Evolutionary conservation across 2,113 vertebrate genomes (phyloP).

Genomic region (Rallus limicola): DNA sequence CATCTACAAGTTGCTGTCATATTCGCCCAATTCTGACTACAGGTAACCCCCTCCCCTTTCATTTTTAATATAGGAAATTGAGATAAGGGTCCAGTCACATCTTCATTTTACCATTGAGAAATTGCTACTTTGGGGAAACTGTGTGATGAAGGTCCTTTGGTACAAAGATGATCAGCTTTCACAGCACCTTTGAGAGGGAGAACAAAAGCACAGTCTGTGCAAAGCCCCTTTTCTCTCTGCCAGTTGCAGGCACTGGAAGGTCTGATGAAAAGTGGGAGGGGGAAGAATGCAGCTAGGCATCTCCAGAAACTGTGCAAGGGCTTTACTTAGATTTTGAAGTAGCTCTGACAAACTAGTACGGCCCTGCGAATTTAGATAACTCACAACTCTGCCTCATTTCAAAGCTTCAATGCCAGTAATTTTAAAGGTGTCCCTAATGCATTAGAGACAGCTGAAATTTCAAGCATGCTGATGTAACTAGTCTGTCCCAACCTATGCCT

Average conservation of each 20-base stretch:
- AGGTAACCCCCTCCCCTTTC: fast-evolving
- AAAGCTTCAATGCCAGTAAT: not conserved
- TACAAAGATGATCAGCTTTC: not conserved
- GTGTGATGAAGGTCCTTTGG: not conserved
- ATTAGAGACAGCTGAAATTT: not conserved
- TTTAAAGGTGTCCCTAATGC: not conserved
- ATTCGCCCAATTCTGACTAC: not conserved
- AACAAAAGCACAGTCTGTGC: not conserved
- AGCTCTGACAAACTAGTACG: fast-evolving
- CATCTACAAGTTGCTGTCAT: not conserved
- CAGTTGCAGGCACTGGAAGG: not conserved
- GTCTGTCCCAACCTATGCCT: not conserved
- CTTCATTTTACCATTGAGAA: not conserved
- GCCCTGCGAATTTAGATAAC: not conserved
- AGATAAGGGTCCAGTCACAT: not conserved
- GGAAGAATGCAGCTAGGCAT: fast-evolving
- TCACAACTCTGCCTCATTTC: not conserved
- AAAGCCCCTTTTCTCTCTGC: not conserved
- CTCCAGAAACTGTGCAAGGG: not conserved
- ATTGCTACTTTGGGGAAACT: not conserved
- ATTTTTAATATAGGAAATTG: not conserved
- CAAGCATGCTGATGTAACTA: not conserved
- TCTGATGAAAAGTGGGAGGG: not conserved
- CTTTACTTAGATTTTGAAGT: not conserved
- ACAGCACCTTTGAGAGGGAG: not conserved